Conservation (phyloP, 1,140 invertebrate species). For the Diploscapter pachys region DNA sequence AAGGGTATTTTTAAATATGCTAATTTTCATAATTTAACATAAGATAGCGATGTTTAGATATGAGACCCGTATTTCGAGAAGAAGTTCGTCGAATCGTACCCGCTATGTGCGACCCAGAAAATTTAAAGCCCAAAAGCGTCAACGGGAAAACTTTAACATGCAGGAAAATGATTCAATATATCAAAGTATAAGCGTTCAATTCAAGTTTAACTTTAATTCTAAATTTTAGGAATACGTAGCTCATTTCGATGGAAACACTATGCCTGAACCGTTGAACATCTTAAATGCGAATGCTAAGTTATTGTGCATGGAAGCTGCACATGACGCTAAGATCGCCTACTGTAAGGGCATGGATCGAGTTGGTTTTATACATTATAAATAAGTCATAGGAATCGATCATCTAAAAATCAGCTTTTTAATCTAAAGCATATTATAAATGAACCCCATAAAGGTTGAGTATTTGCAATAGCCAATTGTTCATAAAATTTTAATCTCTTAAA, state of each 20-base stretch:
- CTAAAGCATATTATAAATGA: constrained; percentile 13
- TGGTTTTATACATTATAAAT: constrained; percentile 34
- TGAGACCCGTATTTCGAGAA: constrained; percentile 54
- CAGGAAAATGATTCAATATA: constrained; percentile 54
- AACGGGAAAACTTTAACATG: constrained; percentile 56
- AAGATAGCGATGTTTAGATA: constrained; percentile 40
- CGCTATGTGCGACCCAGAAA: constrained; percentile 43
- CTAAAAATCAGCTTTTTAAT: constrained; percentile 4
- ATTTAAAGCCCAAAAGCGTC: constrained; percentile 49
- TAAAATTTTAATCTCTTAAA: constrained; percentile 15
- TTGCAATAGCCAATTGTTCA: constrained; percentile 9
- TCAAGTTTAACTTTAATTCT: constrained; percentile 24
- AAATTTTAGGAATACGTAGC: constrained; percentile 43
- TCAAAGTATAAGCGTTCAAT: constrained; percentile 36
- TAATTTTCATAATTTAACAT: not conserved
- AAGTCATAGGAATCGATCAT: constrained; percentile 43
- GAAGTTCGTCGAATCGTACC: constrained; percentile 52
- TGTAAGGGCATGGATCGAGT: constrained; percentile 41
- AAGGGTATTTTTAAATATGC: constrained; percentile 43
- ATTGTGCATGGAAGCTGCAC: constrained; percentile 38
- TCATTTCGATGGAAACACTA: constrained; percentile 44
- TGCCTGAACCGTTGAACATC: constrained; percentile 47
- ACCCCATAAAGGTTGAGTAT: constrained; percentile 11
- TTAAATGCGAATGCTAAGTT: constrained; percentile 53
- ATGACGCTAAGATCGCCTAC: constrained; percentile 38